phyloP scores from a whole-genome alignment of 2,888 invertebrate species.

The Drosophila planitibia region DNA sequence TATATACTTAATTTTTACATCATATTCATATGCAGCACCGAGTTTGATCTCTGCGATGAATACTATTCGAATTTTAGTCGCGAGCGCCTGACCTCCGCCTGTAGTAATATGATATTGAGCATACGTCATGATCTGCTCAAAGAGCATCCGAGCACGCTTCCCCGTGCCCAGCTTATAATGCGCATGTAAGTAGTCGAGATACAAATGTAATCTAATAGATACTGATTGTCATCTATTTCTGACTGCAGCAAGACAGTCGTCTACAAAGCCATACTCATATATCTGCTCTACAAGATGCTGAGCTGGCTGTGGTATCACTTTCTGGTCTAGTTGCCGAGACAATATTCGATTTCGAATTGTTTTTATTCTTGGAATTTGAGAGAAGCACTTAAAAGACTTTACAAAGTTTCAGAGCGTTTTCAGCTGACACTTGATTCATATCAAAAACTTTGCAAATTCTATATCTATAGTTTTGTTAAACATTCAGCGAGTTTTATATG shows the following conservation, averaged over 20 bases:
- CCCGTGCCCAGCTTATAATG: slow-evolving; percentile 46
- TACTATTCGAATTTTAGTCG: neutral
- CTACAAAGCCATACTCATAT: slow-evolving; percentile 43
- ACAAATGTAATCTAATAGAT: neutral
- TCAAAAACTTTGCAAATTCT: neutral
- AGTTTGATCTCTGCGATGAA: slow-evolving; percentile 53
- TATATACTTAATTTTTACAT: neutral
- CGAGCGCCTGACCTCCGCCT: slow-evolving; percentile 10
- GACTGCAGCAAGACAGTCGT: slow-evolving; percentile 50
- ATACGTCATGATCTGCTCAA: slow-evolving; percentile 66
- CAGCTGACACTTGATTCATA: neutral
- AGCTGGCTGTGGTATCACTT: slow-evolving; percentile 58
- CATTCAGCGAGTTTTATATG: neutral
- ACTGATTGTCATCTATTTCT: neutral
- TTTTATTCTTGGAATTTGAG: neutral
- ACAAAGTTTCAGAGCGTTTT: neutral
- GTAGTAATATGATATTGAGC: slow-evolving; percentile 57
- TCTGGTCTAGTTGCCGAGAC: slow-evolving; percentile 16
- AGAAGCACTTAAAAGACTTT: neutral
- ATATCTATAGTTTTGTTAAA: neutral
- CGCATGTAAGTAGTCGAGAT: slow-evolving; percentile 54
- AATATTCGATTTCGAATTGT: neutral
- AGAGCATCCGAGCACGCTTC: slow-evolving; percentile 63
- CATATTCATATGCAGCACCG: slow-evolving; percentile 57
- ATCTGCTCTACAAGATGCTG: slow-evolving; percentile 63